These are phyloP conservation scores for Ectemnius cavifrons DNA, from an alignment of 2,888 invertebrate genomes.

Conservation along the genomic window DNA sequence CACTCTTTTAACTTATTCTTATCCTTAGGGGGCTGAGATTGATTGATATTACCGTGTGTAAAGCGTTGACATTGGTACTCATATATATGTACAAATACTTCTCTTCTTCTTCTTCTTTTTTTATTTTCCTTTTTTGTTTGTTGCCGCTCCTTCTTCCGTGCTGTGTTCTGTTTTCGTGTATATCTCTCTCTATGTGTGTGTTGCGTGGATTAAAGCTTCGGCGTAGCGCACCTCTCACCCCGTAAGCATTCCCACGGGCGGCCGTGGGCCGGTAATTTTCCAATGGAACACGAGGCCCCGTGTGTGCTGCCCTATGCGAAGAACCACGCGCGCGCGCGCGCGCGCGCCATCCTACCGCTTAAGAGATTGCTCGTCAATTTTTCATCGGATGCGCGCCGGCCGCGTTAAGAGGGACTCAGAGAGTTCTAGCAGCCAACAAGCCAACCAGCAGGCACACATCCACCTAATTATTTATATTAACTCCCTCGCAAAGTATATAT, in stretches of 20 bases:
- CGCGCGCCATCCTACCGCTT: neutral
- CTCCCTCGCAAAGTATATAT: no score
- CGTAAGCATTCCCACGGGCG: conserved; percentile 42
- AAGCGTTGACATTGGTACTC: conserved; percentile 37
- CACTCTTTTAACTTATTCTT: conserved; percentile 29
- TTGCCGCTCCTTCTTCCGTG: neutral
- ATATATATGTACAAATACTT: conserved; percentile 14
- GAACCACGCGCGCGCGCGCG: no score
- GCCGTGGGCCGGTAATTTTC: conserved; percentile 45
- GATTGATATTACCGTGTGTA: conserved; percentile 13
- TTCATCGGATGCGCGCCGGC: neutral
- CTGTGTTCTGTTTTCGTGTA: neutral
- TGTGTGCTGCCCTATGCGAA: no score
- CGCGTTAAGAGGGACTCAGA: no score
- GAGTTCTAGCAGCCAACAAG: no score
- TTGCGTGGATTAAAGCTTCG: conserved; percentile 42
- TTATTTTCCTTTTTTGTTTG: neutral
- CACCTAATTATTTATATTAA: no score
- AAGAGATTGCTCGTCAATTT: conserved; percentile 7
- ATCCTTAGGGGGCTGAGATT: conserved; percentile 21
- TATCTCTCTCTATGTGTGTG: conserved; percentile 21
- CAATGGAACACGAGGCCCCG: conserved; percentile 17
- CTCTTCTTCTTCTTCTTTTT: neutral
- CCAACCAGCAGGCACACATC: no score
- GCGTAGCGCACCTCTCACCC: conserved; percentile 45